Evolutionary conservation across 2,888 invertebrate genomes (phyloP).

Genomic region (Machimus rusticus): DNA sequence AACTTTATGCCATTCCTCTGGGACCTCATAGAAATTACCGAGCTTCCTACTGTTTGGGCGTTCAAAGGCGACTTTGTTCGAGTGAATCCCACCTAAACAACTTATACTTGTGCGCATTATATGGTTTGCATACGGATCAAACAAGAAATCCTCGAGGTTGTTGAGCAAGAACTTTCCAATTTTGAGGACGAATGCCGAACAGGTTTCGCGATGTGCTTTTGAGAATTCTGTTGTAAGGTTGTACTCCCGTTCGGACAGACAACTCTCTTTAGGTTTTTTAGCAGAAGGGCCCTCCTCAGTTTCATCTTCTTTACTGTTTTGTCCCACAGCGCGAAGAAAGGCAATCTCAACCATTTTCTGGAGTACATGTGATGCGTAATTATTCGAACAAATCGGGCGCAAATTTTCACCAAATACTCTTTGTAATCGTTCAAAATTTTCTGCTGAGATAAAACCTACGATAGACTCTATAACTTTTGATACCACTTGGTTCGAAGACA

Average conservation of each 20-base stretch:
- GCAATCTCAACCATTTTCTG: constrained; percentile 69
- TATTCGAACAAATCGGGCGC: constrained; percentile 75
- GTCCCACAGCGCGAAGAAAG: constrained; percentile 53
- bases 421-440: constrained; percentile 71
- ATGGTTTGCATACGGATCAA: constrained; percentile 80
- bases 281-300: background rate
- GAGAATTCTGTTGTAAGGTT: constrained; percentile 59
- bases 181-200: constrained; percentile 73
- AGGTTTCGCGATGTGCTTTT: constrained; percentile 66
- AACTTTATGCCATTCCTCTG: constrained; percentile 69
- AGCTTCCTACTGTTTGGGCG: constrained; percentile 61
- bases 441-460: constrained; percentile 71
- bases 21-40: constrained; percentile 61
- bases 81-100: constrained; percentile 72
- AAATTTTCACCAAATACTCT: constrained; percentile 71
- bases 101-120: constrained; percentile 77
- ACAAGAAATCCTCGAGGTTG: constrained; percentile 84
- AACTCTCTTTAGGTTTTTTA: constrained; percentile 50
- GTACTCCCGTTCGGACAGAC: constrained; percentile 56
- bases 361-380: constrained; percentile 81
- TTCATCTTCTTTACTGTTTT: constrained; percentile 53
- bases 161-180: constrained; percentile 79
- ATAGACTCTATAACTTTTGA: constrained; percentile 80
- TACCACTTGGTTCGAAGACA: constrained; percentile 81
- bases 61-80: constrained; percentile 64